Evolutionary conservation across 1,140 invertebrate species (phyloP).

Genomic region (Drosophila funebris): DNA sequence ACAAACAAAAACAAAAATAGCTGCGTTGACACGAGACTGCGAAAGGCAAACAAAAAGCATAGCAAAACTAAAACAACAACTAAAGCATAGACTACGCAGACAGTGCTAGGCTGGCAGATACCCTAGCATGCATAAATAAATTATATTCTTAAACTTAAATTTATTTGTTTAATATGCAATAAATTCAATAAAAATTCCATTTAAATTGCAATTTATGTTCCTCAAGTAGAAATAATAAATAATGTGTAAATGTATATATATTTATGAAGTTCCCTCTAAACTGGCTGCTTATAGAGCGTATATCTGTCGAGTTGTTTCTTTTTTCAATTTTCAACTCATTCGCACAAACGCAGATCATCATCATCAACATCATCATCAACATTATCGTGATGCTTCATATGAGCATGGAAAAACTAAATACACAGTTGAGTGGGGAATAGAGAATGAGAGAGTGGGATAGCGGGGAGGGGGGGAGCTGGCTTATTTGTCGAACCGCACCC

Average conservation of each 20-base stretch:
- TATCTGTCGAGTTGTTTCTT: slow-evolving; percentile 8
- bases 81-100: neutral
- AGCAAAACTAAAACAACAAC: slow-evolving; percentile 42
- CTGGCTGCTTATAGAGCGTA: neutral
- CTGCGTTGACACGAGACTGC: slow-evolving; percentile 69
- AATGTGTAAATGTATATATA: too few relatives aligned
- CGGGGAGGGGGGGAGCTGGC: slow-evolving; percentile 9
- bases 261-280: too few relatives aligned
- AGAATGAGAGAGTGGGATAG: too few relatives aligned
- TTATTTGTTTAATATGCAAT: neutral
- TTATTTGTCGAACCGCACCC: slow-evolving; percentile 29
- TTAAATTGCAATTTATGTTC: too few relatives aligned
- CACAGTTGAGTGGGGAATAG: too few relatives aligned
- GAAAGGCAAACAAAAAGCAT: slow-evolving; percentile 58
- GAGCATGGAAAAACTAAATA: slow-evolving; percentile 35
- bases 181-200: too few relatives aligned
- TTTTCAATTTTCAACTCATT: slow-evolving; percentile 61
- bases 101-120: neutral
- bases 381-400: slow-evolving; percentile 21
- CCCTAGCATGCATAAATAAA: neutral
- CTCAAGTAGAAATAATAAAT: too few relatives aligned
- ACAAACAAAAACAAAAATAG: slow-evolving; percentile 39
- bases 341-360: slow-evolving; percentile 61
- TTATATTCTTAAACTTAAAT: neutral
- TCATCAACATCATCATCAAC: slow-evolving; percentile 15